A percentile compares a stretch with the other conserved stretches of the same genome.
These are phyloP conservation scores for Brachypalpus laphriformis DNA, from an alignment of 2,888 invertebrate species.

Conservation along the genomic window DNA sequence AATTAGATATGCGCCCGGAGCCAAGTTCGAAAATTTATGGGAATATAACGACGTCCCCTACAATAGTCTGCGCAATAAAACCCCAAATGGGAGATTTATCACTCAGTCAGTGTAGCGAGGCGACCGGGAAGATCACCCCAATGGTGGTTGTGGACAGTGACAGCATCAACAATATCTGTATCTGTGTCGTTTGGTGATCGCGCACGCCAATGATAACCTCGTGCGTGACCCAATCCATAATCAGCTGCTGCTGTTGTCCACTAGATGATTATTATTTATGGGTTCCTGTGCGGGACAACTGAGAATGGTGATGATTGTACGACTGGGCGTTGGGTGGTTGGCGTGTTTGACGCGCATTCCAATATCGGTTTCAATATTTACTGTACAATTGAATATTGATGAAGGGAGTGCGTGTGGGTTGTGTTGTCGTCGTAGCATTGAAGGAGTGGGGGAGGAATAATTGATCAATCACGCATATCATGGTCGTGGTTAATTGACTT, in stretches of 20 bases:
- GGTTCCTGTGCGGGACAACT: conserved; percentile 7
- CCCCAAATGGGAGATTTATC: conserved; percentile 39
- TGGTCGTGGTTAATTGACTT: conserved; percentile 64
- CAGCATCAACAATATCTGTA: conserved; percentile 3
- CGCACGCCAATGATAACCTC: conserved; percentile 66
- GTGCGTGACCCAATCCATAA: conserved; percentile 68
- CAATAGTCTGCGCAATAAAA: conserved; percentile 7
- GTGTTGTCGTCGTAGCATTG: conserved; percentile 1
- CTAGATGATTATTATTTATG: conserved; percentile 67
- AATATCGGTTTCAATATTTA: conserved; percentile 57
- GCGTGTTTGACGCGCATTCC: conserved; percentile 59
- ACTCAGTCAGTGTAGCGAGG: conserved; percentile 6
- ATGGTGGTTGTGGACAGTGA: background rate
- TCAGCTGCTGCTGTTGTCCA: conserved; percentile 57
- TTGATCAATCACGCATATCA: conserved; percentile 72
- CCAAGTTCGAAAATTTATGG: conserved; percentile 31
- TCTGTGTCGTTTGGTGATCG: conserved; percentile 43
- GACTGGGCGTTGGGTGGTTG: conserved; percentile 7
- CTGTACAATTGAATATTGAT: conserved; percentile 48
- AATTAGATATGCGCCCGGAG: conserved; percentile 41
- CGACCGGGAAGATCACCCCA: conserved; percentile 33
- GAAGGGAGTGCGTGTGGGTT: conserved; percentile 30
- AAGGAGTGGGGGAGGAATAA: conserved; percentile 28
- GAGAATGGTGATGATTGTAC: conserved; percentile 39
- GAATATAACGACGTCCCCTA: conserved; percentile 24